These are phyloP conservation scores for Entomobrya proxima DNA, from an alignment of 2,888 invertebrate genomes.

Conservation along the genomic window DNA sequence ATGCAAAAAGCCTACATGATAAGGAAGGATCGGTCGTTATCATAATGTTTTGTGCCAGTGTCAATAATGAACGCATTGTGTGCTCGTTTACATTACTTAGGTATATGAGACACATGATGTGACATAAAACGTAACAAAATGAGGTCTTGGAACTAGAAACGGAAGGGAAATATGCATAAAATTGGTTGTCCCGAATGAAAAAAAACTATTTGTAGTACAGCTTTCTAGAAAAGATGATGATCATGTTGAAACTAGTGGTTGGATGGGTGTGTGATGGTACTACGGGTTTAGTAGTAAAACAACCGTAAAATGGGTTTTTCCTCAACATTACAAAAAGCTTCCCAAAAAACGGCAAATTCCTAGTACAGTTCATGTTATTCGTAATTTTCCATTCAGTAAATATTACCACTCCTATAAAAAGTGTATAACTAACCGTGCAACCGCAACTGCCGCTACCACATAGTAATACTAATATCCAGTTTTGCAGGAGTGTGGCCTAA, in stretches of 20 bases:
- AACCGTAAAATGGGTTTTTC: conserved; percentile 19
- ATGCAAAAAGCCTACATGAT: not conserved
- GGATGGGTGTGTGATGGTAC: not conserved
- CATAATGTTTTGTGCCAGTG: too few species aligned
- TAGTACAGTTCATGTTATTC: not conserved
- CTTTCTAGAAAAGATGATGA: not conserved
- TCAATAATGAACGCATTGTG: not conserved
- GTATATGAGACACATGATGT: not conserved
- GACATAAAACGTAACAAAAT: not conserved
- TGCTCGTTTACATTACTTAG: not conserved
- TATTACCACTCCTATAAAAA: not conserved
- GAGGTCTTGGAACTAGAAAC: conserved; percentile 23
- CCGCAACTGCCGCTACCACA: not conserved
- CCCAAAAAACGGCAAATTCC: not conserved
- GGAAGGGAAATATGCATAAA: not conserved
- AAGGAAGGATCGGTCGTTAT: too few species aligned
- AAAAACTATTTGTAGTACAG: conserved; percentile 4
- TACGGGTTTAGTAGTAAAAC: not conserved
- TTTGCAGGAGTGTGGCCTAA: conserved; percentile 2
- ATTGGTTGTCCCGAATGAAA: not conserved
- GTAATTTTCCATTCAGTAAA: not conserved
- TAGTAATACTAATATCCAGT: not conserved
- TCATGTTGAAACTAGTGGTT: not conserved
- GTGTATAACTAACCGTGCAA: not conserved
- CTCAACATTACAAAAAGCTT: not conserved